A percentile compares a stretch with the other conserved stretches of the same genome.
These are phyloP conservation scores for Austrolebias charrua DNA, from an alignment of 2,797 vertebrate species.

Conservation along the genomic window DNA sequence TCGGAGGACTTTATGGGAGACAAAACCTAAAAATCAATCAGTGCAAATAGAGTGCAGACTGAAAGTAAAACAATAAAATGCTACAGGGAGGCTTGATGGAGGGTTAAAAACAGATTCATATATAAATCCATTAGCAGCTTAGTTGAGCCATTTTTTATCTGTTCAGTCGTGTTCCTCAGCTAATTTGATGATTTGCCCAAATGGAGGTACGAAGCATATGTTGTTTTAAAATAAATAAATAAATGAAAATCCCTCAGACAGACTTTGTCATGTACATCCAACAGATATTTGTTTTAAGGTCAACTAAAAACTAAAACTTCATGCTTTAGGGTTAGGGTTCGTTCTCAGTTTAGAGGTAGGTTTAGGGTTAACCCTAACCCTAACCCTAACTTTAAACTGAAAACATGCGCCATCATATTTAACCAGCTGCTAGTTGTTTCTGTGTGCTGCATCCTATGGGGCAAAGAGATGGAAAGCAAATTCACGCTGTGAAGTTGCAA, in stretches of 20 bases:
- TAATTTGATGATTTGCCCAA: conserved; percentile 4
- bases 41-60: conserved; percentile 17
- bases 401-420: neutral
- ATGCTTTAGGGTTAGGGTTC: neutral
- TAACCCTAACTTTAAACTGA: neutral
- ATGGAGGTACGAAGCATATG: neutral
- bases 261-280: neutral
- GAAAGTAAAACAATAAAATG: conserved; percentile 17
- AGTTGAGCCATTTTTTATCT: conserved; percentile 6
- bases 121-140: conserved; percentile 1
- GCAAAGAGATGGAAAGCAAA: too few species aligned
- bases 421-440: too few species aligned
- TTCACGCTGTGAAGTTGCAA: too few species aligned
- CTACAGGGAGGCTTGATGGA: neutral
- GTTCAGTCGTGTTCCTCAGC: conserved; percentile 1
- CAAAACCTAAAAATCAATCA: conserved; percentile 29
- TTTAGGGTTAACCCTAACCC: too few species aligned
- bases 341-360: too few species aligned
- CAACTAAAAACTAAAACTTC: too few species aligned
- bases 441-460: too few species aligned
- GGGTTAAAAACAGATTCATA: conserved; percentile 3
- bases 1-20: conserved; percentile 40
- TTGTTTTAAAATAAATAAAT: neutral
- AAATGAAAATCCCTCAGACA: neutral
- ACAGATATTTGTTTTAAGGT: conserved; percentile 1